A percentile compares a stretch with the other conserved stretches of the same genome.
phyloP scores from a whole-genome alignment of 2,797 vertebrate species.

The Gymnoscopelus braueri region DNA sequence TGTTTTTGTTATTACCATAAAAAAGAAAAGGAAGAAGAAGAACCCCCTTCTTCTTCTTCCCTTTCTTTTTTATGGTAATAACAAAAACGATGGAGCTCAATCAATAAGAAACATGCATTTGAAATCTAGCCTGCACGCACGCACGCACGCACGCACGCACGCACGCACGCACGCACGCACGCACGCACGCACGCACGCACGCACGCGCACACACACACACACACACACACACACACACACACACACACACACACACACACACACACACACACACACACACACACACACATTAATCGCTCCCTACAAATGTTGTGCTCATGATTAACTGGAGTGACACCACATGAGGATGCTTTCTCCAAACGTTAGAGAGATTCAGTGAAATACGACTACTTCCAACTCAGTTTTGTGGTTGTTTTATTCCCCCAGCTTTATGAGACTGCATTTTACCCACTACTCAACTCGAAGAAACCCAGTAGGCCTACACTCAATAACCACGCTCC shows the following conservation, averaged over 20 bases:
- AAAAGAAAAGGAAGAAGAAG: too few species aligned
- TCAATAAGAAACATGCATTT: too few species aligned
- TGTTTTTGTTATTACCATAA: too few species aligned
- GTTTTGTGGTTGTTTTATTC: slow-evolving; percentile 20
- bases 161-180: slow-evolving; percentile 14
- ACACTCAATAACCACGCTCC: slow-evolving; percentile 15
- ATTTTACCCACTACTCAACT: slow-evolving; percentile 25
- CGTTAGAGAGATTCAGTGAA: background rate
- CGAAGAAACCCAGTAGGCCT: slow-evolving; percentile 19
- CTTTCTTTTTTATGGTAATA: too few species aligned
- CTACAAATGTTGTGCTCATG: too few species aligned
- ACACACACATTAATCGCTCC: slow-evolving; percentile 27
- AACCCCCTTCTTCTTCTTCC: too few species aligned
- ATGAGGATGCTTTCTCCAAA: background rate
- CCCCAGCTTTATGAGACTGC: background rate
- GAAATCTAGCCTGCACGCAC: too few species aligned
- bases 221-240: slow-evolving; percentile 10
- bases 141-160: background rate
- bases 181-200: too few species aligned
- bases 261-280: background rate
- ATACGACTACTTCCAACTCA: slow-evolving; percentile 7
- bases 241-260: too few species aligned
- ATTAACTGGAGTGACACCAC: background rate
- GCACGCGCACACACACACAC: background rate
- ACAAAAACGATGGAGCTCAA: too few species aligned